phyloP scores from a whole-genome alignment of 35 echinoderm and acorn worm species.

The Ophiothrix spiculata region DNA sequence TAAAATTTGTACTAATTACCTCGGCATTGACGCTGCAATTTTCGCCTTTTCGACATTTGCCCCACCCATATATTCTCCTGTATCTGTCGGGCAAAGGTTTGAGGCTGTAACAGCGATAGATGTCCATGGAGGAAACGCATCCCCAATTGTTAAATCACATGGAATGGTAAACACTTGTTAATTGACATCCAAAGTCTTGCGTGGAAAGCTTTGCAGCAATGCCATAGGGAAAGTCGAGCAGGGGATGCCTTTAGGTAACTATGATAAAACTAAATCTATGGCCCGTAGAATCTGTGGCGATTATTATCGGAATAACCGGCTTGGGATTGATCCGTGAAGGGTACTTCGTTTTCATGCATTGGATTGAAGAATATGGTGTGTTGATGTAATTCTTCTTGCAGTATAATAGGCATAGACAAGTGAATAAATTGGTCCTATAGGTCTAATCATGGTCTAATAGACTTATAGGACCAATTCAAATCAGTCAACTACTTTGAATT shows the following conservation, averaged over 20 bases:
- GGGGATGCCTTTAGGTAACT: not conserved
- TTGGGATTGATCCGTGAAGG: not conserved
- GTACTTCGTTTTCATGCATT: not conserved
- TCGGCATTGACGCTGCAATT: not conserved
- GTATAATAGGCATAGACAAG: not conserved
- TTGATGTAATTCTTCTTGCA: not conserved
- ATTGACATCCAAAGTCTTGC: conserved; percentile 2
- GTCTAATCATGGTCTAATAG: too few relatives aligned
- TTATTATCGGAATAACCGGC: not conserved
- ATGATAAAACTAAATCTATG: not conserved
- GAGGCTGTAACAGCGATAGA: not conserved
- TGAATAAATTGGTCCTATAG: not conserved
- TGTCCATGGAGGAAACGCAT: not conserved
- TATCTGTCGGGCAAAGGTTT: not conserved
- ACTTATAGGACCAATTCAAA: too few relatives aligned
- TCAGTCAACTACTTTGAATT: too few relatives aligned
- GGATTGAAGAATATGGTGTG: not conserved
- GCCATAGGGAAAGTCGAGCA: not conserved
- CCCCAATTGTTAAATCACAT: not conserved
- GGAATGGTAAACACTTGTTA: not conserved
- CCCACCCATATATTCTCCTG: not conserved
- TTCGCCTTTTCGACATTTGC: not conserved
- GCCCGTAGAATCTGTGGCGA: not conserved
- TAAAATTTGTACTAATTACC: not conserved
- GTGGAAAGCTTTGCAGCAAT: not conserved